Evolutionary conservation across 2,113 vertebrate genomes (phyloP), one percentile per base, ranked within the genome.

Genomic region (Pterocles gutturalis): DNA sequence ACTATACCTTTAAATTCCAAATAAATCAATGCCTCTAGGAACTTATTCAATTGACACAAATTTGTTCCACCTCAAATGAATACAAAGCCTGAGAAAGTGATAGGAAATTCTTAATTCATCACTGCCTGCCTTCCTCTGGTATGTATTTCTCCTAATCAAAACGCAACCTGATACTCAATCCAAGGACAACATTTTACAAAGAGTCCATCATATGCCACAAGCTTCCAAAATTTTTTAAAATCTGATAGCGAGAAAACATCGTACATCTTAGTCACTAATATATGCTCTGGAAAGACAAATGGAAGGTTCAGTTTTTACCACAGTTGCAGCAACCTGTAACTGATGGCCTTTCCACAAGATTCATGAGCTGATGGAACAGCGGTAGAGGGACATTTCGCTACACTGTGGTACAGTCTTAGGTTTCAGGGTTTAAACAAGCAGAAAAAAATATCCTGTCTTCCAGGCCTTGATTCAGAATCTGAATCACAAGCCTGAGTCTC

Each of bases 31-130:
- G 83, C 18, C 89, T 89, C 91, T 33, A 11, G 36, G 73, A 95
- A 96, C 91, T 97, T 87, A 67, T 79, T 79, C 77, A 92, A 95
- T 82, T 85, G 97, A 91, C 70, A 82, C 87, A 93, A 95, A 94
- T 93, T 91, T 93, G 58, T 92, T 97, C 81, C 73, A 80, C 80
- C 94, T 95, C 79, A 95, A 97, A 94, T 93, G 71, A 97, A 97
- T 82, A 64, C 91, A 51, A 65, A 77, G 62, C 26, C 86, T 93
- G 73, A 91, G 83, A 89, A 96, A 77, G 87, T 4, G 9, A 96
- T 87, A 91, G 96, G 94, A 96, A 96, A 94, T 91, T 92, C 92
- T 95, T 92, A 76, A 97, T 97, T 87, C 91, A 84, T 97, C 97
- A 97, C 79, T 94, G 83, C 94, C 75, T 65, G 77, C 94, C 45